Conservation (phyloP, 2,888 invertebrate genomes). For the Ferdinandea cuprea region DNA sequence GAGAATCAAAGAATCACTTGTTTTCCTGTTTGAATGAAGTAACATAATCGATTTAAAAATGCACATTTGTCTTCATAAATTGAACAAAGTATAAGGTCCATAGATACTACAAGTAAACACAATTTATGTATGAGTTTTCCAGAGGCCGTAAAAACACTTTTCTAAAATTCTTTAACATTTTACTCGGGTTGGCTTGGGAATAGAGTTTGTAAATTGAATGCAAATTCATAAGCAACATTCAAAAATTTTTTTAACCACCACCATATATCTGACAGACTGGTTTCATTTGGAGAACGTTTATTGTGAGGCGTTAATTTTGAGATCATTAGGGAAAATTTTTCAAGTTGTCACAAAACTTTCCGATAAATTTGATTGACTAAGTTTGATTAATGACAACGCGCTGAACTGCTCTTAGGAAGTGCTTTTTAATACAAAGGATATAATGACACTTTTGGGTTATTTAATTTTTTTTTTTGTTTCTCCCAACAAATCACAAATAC, state of each 20-base stretch:
- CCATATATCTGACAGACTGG: conserved; percentile 11
- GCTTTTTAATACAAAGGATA: conserved; percentile 17
- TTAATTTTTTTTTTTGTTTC: conserved; percentile 10
- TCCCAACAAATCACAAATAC: conserved; percentile 13
- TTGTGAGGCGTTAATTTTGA: conserved; percentile 15
- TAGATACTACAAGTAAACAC: too few relatives aligned
- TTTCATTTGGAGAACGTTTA: conserved; percentile 16
- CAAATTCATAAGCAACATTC: conserved; percentile 32
- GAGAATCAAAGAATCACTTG: background rate
- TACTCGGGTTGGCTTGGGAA: conserved; percentile 19
- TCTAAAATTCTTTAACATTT: conserved; percentile 25
- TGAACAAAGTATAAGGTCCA: too few relatives aligned
- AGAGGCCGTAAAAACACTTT: conserved; percentile 18
- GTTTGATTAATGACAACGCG: conserved; percentile 55
- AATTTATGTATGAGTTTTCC: conserved; percentile 37
- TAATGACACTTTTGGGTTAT: conserved; percentile 44
- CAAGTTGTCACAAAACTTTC: conserved; percentile 52
- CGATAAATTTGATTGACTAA: conserved; percentile 63
- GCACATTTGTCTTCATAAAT: too few relatives aligned
- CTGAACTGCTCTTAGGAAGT: background rate
- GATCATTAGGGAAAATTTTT: conserved; percentile 55
- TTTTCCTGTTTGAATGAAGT: conserved; percentile 39
- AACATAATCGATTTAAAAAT: too few relatives aligned
- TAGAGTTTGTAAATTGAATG: conserved; percentile 36
- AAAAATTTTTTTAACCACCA: conserved; percentile 14